Evolutionary conservation across 2,113 vertebrate genomes (phyloP).

Genomic region (Coreoperca whiteheadi): DNA sequence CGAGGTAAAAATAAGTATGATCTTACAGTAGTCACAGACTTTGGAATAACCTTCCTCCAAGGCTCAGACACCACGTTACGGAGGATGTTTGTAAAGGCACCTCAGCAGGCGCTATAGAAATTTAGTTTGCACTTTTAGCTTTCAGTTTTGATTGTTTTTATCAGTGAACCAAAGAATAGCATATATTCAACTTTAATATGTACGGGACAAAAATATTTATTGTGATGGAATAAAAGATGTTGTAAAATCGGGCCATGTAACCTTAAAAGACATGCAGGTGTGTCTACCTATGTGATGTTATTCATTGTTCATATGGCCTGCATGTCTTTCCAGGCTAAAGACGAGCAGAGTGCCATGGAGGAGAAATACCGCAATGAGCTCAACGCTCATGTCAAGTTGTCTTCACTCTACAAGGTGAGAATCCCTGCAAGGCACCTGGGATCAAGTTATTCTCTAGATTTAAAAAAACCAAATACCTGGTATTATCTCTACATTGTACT

Average conservation of each 20-base stretch:
- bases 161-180: neutral
- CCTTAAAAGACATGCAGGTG: neutral
- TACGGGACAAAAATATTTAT: neutral
- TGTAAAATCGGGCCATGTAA: neutral
- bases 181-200: neutral
- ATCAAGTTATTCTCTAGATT: neutral
- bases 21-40: neutral
- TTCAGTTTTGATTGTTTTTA: neutral
- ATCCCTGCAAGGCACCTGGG: neutral
- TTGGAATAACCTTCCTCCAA: neutral
- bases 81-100: neutral
- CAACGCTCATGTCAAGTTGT: conserved; percentile 93
- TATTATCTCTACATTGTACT: neutral
- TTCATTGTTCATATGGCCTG: neutral
- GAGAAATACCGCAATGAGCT: conserved; percentile 96
- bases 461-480: neutral
- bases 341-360: conserved; percentile 92
- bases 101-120: too few relatives aligned
- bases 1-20: too few relatives aligned
- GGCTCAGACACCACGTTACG: neutral
- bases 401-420: conserved; percentile 95
- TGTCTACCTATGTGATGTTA: neutral
- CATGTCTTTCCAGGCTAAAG: conserved; percentile 87
- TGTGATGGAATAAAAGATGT: neutral
- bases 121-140: too few relatives aligned